Evolutionary conservation across 2,113 vertebrate genomes (phyloP).

Genomic region (Hipposideros armiger): DNA sequence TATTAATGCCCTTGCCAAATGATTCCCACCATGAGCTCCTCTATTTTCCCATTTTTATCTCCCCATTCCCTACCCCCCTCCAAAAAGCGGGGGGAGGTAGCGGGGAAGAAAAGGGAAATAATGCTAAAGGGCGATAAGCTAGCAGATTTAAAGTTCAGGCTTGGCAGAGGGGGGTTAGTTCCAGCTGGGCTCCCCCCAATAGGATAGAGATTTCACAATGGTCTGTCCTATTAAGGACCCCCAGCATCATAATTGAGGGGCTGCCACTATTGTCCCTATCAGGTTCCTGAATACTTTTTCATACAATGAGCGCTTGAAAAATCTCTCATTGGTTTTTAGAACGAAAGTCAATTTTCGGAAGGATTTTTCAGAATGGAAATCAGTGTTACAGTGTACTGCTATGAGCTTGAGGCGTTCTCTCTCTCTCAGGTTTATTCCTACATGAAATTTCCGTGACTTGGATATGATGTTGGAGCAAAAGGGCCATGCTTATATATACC

Average conservation of each 20-base stretch:
- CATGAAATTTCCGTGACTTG: not conserved
- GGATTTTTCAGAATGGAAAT: not conserved
- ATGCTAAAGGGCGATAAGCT: not conserved
- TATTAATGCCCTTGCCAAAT: not conserved
- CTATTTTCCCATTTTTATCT: not conserved
- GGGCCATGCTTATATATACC: not conserved
- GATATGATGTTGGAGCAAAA: not conserved
- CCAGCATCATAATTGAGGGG: not conserved
- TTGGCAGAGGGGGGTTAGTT: not conserved
- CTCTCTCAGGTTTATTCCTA: not conserved
- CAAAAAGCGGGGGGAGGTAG: not conserved
- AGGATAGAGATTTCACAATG: not conserved
- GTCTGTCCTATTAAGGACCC: not conserved
- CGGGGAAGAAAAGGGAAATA: not conserved
- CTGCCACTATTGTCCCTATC: not conserved
- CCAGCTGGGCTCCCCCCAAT: not conserved
- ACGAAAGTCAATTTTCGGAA: not conserved
- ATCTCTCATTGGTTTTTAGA: not conserved
- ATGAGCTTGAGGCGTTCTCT: not conserved
- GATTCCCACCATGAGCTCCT: not conserved
- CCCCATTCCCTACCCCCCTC: fast-evolving
- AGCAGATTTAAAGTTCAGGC: slow-evolving; percentile 5
- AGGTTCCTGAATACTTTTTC: not conserved
- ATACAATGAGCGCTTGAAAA: slow-evolving; percentile 12
- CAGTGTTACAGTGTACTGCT: not conserved